These are phyloP conservation scores for Heterotilapia buettikoferi DNA, from an alignment of 2,113 vertebrate species.

Conservation along the genomic window DNA sequence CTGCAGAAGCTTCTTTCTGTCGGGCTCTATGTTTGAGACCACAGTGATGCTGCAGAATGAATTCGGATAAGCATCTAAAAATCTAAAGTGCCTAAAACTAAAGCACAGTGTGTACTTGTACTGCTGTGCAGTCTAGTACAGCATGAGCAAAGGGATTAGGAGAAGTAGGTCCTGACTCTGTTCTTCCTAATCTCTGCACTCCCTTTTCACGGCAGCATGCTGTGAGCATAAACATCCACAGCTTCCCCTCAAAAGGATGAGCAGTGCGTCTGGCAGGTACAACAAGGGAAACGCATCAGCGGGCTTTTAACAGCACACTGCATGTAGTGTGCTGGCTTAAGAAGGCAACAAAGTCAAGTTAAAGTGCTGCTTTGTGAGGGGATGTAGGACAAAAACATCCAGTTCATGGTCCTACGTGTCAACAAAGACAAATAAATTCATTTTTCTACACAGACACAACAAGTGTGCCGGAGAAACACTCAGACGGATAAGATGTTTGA, in stretches of 20 bases:
- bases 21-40: background rate
- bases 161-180: background rate
- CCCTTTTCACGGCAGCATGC: background rate
- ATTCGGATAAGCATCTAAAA: background rate
- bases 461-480: background rate
- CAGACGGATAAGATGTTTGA: background rate
- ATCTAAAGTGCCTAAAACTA: background rate
- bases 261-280: background rate
- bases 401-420: background rate
- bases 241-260: constrained; percentile 11
- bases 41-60: background rate
- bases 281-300: background rate
- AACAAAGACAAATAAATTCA: background rate
- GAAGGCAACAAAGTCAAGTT: background rate
- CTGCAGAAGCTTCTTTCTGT: background rate
- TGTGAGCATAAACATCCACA: constrained; percentile 20
- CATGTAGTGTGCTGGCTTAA: background rate
- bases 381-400: background rate
- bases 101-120: background rate
- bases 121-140: background rate
- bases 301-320: background rate
- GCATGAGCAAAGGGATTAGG: background rate
- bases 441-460: background rate
- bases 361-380: background rate
- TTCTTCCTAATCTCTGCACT: background rate